Evolutionary conservation across 2,113 vertebrate species (phyloP).

Genomic region (Prunella himalayana): DNA sequence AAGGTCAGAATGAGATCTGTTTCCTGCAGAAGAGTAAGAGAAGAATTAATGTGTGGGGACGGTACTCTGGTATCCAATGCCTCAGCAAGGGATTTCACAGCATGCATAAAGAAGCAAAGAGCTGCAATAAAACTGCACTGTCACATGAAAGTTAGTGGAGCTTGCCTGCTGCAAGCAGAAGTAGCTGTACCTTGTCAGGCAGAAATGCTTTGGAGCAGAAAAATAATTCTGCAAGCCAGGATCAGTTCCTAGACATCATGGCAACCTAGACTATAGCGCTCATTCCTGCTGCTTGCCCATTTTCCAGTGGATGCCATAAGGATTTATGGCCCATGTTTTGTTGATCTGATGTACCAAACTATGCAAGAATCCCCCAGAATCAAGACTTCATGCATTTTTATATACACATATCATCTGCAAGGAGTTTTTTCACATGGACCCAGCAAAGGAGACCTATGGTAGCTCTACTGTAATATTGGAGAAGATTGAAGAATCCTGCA

Average conservation of each 20-base stretch:
- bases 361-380: not conserved
- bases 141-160: not conserved
- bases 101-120: not conserved
- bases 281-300: not conserved
- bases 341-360: not conserved
- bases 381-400: not conserved
- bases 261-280: not conserved
- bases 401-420: not conserved
- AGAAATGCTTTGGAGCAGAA: not conserved
- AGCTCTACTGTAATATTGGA: not conserved
- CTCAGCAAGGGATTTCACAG: not conserved
- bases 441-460: not conserved
- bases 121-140: not conserved
- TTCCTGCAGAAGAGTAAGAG: slow-evolving; percentile 79
- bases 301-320: not conserved
- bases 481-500: not conserved
- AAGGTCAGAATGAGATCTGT: slow-evolving; percentile 97
- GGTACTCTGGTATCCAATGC: not conserved
- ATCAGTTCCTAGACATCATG: not conserved
- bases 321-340: not conserved
- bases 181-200: not conserved
- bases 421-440: not conserved
- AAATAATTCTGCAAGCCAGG: not conserved
- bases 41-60: not conserved
- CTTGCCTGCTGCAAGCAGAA: not conserved